Percentiles rank a stretch among this genome's conserved stretches.
phyloP scores from a whole-genome alignment of 2,113 vertebrate species.

The Crotophaga sulcirostris region DNA sequence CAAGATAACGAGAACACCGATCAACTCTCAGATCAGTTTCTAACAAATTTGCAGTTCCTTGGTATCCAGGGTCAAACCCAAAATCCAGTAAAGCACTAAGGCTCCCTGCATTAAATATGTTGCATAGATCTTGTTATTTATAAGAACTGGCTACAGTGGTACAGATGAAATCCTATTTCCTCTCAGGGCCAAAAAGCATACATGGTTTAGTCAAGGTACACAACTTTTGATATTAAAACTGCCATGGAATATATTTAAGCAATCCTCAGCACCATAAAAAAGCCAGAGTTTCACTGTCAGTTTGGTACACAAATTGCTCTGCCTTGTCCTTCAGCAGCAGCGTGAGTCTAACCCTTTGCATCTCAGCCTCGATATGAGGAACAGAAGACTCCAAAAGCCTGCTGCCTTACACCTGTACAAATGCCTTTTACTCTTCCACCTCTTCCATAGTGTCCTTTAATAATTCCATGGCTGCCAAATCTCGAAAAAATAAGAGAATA shows the following conservation, averaged over 20 bases:
- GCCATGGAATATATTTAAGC: neutral
- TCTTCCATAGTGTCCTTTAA: neutral
- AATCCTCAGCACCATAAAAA: rapidly evolving
- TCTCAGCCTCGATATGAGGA: neutral
- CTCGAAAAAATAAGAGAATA: neutral
- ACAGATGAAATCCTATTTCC: neutral
- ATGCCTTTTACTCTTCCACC: neutral
- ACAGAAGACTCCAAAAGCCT: neutral
- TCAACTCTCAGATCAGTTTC: neutral
- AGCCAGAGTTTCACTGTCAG: neutral
- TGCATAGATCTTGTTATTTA: neutral
- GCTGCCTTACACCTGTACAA: neutral
- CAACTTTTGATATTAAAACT: neutral
- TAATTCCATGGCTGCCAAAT: neutral
- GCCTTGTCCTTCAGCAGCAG: neutral
- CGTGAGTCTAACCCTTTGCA: neutral
- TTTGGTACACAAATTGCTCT: neutral
- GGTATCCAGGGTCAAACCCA: neutral
- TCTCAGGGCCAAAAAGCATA: neutral
- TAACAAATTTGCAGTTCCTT: neutral
- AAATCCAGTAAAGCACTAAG: neutral
- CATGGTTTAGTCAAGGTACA: neutral
- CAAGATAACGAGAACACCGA: neutral
- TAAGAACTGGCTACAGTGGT: neutral
- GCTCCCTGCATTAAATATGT: neutral